Evolutionary conservation across 2,888 invertebrate genomes (phyloP).

Genomic region (Macrophya annulata): DNA sequence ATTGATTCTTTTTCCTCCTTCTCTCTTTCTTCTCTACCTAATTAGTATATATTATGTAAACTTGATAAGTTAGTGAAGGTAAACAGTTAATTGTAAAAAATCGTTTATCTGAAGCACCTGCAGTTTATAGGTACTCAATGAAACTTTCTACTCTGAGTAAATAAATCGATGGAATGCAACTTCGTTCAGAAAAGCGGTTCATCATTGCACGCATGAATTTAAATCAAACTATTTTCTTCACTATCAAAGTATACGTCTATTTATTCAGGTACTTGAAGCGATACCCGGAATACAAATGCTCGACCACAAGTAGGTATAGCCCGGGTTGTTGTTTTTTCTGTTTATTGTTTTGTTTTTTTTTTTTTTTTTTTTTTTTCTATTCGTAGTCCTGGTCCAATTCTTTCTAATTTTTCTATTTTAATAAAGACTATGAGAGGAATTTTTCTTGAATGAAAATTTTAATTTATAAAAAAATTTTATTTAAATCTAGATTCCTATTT

Average conservation of each 20-base stretch:
- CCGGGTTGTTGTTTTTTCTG: no score
- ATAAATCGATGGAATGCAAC: slow-evolving; percentile 31
- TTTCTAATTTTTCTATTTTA: neutral
- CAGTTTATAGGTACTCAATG: neutral
- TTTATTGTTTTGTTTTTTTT: no score
- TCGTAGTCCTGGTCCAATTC: neutral
- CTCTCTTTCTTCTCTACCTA: neutral
- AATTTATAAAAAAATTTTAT: neutral
- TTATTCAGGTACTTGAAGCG: neutral
- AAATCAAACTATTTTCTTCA: neutral
- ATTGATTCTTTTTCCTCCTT: neutral
- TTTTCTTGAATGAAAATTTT: neutral
- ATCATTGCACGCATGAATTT: neutral
- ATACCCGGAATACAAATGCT: neutral
- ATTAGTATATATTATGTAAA: neutral
- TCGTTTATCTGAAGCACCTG: slow-evolving; percentile 14
- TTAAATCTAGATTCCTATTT: neutral
- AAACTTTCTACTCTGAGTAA: slow-evolving; percentile 37
- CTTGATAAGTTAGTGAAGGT: neutral
- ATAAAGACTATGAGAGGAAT: neutral
- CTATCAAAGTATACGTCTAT: neutral
- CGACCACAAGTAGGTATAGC: neutral
- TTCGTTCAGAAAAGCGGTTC: slow-evolving; percentile 17
- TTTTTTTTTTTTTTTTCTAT: neutral
- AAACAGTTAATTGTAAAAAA: neutral